A percentile compares a stretch with the other conserved stretches of the same genome.
phyloP scores from a whole-genome alignment of 1,140 invertebrate genomes.

The Trachelipus rathkii region DNA sequence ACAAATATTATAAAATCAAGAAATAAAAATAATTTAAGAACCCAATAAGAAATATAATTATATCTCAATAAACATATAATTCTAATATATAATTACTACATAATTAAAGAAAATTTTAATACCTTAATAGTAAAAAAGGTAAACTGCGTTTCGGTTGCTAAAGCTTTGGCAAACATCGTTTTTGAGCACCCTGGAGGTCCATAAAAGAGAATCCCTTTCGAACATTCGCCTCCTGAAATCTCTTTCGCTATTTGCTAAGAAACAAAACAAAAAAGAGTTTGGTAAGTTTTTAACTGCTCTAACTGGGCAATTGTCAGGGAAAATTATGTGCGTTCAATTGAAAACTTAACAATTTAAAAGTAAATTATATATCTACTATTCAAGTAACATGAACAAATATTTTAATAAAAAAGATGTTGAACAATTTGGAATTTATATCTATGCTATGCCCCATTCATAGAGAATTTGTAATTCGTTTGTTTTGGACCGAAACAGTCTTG shows the following conservation, averaged over 20 bases:
- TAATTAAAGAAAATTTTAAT: conserved; percentile 55
- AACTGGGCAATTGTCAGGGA: too few species aligned
- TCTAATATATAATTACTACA: background rate
- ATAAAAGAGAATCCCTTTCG: conserved; percentile 90
- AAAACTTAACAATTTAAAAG: too few species aligned
- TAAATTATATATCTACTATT: too few species aligned
- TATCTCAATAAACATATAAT: background rate
- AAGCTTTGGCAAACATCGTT: conserved; percentile 90
- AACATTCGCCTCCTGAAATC: conserved; percentile 57
- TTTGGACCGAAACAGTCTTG: background rate
- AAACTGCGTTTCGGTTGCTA: conserved; percentile 89
- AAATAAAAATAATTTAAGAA: background rate
- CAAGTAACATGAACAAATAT: too few species aligned
- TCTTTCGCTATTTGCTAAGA: background rate
- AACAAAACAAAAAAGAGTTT: too few species aligned
- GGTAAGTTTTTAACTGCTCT: too few species aligned
- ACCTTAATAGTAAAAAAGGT: conserved; percentile 87
- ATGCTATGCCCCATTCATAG: too few species aligned
- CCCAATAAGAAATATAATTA: background rate
- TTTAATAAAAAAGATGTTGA: too few species aligned
- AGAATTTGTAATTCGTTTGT: background rate
- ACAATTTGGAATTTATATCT: too few species aligned
- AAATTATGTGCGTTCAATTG: too few species aligned
- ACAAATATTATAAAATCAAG: background rate
- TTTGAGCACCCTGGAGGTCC: conserved; percentile 98